phyloP scores from a whole-genome alignment of 2,888 invertebrate genomes.

The Andricus curvator region DNA sequence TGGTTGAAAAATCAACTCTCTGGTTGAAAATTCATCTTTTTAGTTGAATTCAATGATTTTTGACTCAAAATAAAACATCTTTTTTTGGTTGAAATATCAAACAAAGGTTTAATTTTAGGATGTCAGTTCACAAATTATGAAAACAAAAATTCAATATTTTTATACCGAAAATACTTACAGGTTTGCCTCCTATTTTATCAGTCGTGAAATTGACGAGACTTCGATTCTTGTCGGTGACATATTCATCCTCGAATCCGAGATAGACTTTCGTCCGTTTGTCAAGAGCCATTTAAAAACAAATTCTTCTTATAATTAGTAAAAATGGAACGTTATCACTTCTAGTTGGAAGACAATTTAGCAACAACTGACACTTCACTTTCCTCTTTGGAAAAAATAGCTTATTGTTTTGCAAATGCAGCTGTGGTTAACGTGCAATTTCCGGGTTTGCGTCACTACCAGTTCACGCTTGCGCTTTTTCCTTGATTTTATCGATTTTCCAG shows the following conservation, averaged over 20 bases:
- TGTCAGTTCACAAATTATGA: not conserved
- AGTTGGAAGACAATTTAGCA: slow-evolving; percentile 4
- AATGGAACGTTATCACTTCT: slow-evolving; percentile 1
- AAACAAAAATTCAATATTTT: not conserved
- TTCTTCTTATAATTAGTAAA: not conserved
- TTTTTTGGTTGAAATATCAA: too few relatives aligned
- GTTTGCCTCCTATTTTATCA: slow-evolving; percentile 89
- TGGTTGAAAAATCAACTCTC: too few relatives aligned
- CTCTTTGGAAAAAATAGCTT: not conserved
- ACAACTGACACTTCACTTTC: not conserved
- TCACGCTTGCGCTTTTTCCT: slow-evolving; percentile 39
- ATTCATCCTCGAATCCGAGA: slow-evolving; percentile 90
- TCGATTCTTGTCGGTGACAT: slow-evolving; percentile 85
- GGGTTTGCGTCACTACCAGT: slow-evolving; percentile 4
- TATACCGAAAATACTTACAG: slow-evolving; percentile 68
- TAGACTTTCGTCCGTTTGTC: slow-evolving; percentile 83
- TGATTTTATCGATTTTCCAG: slow-evolving; percentile 31
- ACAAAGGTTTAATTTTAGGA: too few relatives aligned
- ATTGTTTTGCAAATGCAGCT: slow-evolving; percentile 38
- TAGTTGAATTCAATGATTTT: too few relatives aligned
- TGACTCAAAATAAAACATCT: too few relatives aligned
- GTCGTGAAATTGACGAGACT: slow-evolving; percentile 84
- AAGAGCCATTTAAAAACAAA: slow-evolving; percentile 69
- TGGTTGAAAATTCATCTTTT: too few relatives aligned
- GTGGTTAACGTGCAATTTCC: slow-evolving; percentile 16